A percentile compares a stretch with the other conserved stretches of the same genome.
Conservation (phyloP, 2,113 vertebrate genomes). For the Sapayoa aenigma region DNA sequence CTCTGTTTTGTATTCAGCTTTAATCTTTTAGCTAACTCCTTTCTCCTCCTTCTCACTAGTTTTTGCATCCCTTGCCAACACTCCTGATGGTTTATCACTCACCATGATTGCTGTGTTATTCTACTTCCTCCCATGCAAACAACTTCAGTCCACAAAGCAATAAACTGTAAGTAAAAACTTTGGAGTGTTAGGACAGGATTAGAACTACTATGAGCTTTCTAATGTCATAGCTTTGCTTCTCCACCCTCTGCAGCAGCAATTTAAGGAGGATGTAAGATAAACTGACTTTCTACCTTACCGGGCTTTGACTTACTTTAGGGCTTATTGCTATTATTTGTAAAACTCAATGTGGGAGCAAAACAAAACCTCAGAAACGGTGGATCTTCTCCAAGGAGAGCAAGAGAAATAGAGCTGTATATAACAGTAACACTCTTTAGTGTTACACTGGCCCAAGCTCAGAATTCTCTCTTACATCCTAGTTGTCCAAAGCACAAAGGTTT, state of each 20-base stretch:
- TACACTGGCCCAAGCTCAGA: not conserved
- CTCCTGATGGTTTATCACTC: not conserved
- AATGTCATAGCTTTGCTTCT: not conserved
- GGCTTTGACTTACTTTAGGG: not conserved
- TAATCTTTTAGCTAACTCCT: not conserved
- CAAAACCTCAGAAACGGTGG: not conserved
- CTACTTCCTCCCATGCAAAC: not conserved
- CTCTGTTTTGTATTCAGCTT: not conserved
- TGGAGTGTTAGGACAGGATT: not conserved
- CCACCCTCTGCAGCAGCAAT: not conserved
- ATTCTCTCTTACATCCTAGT: not conserved
- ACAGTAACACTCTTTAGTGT: not conserved
- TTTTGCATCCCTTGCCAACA: not conserved
- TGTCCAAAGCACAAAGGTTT: not conserved
- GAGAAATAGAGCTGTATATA: not conserved
- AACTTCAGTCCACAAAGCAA: not conserved
- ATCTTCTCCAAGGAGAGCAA: not conserved
- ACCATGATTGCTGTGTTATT: not conserved
- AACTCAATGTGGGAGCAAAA: not conserved
- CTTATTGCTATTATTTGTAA: not conserved
- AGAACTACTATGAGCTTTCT: not conserved
- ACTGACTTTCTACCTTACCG: not conserved
- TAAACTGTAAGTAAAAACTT: not conserved
- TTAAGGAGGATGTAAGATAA: not conserved
- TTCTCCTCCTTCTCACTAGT: not conserved